These are phyloP conservation scores for Galaxea fascicularis DNA, from an alignment of 92 coral and sea anemone species.

Conservation along the genomic window DNA sequence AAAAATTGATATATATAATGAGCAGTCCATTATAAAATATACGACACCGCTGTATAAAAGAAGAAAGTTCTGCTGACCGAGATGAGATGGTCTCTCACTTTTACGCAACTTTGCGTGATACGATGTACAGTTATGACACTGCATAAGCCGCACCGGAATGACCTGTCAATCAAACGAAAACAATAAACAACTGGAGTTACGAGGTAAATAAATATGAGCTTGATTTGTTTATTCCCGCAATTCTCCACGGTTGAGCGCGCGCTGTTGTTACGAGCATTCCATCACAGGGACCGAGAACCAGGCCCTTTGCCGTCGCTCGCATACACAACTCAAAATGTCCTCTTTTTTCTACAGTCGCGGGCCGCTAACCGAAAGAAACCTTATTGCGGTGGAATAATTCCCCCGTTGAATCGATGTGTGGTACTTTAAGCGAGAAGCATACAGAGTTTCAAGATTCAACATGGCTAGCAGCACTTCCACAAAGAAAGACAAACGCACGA, in stretches of 20 bases:
- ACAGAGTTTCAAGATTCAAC: constrained; percentile 11
- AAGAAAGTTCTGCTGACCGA: not conserved
- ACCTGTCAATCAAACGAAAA: constrained; percentile 13
- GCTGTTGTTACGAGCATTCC: constrained; percentile 33
- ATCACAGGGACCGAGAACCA: constrained; percentile 32
- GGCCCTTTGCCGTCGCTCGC: constrained; percentile 36
- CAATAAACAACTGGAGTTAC: constrained; percentile 47
- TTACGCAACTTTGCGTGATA: not conserved
- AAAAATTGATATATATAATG: too few species aligned
- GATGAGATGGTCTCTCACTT: not conserved
- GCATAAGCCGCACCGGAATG: not conserved
- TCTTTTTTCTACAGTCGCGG: constrained; percentile 44
- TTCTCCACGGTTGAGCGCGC: constrained; percentile 51
- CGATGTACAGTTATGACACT: not conserved
- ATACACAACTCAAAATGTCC: constrained; percentile 56
- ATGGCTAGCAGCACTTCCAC: constrained; percentile 72
- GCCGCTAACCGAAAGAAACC: not conserved
- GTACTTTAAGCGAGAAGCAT: not conserved
- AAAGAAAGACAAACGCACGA: constrained; percentile 85
- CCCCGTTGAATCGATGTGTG: constrained; percentile 35
- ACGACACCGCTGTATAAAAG: too few species aligned
- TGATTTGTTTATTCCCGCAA: constrained; percentile 42
- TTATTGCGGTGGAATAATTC: constrained; percentile 16
- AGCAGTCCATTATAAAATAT: too few species aligned
- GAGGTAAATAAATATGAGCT: constrained; percentile 42